Conservation (phyloP, 2,113 vertebrate genomes). For the Tympanuchus pallidicinctus region DNA sequence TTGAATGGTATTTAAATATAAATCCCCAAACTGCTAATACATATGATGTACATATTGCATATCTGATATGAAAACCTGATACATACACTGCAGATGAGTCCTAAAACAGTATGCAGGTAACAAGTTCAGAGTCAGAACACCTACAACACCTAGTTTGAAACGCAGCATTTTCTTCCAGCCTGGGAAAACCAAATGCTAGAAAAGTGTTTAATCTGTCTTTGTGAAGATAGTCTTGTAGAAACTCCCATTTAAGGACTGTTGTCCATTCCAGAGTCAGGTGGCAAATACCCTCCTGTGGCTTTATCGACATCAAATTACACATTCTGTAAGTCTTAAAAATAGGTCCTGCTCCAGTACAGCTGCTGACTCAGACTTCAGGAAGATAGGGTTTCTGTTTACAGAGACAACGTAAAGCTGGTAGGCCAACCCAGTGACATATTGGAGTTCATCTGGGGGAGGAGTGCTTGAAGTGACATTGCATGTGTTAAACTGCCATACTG, state of each 20-base stretch:
- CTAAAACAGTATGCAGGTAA: background rate
- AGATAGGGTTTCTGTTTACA: slow-evolving; percentile 69
- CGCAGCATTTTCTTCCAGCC: background rate
- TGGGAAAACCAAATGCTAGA: background rate
- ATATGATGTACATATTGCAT: background rate
- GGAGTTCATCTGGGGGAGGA: slow-evolving; percentile 45
- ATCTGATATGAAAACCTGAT: background rate
- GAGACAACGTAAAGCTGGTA: slow-evolving; percentile 45
- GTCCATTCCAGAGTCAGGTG: slow-evolving; percentile 65
- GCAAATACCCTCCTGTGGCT: slow-evolving; percentile 31
- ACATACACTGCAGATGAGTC: background rate
- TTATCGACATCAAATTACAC: slow-evolving; percentile 56
- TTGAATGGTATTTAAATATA: background rate
- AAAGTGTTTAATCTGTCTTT: background rate
- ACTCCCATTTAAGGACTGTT: background rate
- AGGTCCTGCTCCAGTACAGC: slow-evolving; percentile 48
- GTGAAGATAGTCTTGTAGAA: background rate
- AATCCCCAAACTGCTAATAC: background rate
- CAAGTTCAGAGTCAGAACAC: background rate
- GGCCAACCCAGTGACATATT: slow-evolving; percentile 63
- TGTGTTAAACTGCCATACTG: slow-evolving; percentile 41
- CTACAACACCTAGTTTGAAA: background rate
- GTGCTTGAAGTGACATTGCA: slow-evolving; percentile 22
- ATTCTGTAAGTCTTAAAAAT: slow-evolving; percentile 43
- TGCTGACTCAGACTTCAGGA: slow-evolving; percentile 71